phyloP scores from a whole-genome alignment of 2,888 invertebrate species.

The Drepanosiphum platanoidis region DNA sequence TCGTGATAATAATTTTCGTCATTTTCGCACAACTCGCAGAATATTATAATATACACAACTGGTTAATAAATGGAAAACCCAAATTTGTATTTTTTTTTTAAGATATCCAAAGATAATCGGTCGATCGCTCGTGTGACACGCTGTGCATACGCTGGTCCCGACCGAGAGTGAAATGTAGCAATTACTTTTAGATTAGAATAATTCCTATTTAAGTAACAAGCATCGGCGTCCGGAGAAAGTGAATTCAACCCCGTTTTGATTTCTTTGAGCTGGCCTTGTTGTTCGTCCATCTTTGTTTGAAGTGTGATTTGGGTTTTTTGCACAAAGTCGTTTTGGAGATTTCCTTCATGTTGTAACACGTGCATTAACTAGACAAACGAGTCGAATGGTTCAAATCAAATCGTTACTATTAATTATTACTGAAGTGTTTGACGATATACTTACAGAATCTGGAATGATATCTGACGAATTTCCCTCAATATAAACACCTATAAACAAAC shows the following conservation, averaged over 20 bases:
- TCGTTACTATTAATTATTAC: not conserved
- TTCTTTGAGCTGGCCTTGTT: conserved; percentile 66
- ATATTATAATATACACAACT: no score
- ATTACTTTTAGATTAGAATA: conserved; percentile 66
- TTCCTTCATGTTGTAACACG: not conserved
- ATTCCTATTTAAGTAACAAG: conserved; percentile 64
- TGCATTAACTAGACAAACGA: conserved; percentile 48
- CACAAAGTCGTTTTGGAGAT: conserved; percentile 61
- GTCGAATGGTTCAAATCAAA: no score
- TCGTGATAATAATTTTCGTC: no score
- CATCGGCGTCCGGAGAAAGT: conserved; percentile 64
- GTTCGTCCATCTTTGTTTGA: conserved; percentile 66
- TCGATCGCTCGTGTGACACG: no score
- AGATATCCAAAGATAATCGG: no score
- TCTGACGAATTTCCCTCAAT: conserved; percentile 21
- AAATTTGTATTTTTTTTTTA: no score
- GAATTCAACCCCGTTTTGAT: conserved; percentile 66
- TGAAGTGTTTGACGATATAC: no score
- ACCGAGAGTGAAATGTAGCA: no score
- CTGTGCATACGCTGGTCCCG: no score
- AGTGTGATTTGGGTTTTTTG: conserved; percentile 66
- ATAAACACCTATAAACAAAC: conserved; percentile 22
- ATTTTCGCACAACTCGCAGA: no score
- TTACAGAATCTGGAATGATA: conserved; percentile 39
- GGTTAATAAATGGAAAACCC: no score